Base-by-base conservation (phyloP, 2,113 vertebrate species). In the Rhipidura dahli region DNA sequence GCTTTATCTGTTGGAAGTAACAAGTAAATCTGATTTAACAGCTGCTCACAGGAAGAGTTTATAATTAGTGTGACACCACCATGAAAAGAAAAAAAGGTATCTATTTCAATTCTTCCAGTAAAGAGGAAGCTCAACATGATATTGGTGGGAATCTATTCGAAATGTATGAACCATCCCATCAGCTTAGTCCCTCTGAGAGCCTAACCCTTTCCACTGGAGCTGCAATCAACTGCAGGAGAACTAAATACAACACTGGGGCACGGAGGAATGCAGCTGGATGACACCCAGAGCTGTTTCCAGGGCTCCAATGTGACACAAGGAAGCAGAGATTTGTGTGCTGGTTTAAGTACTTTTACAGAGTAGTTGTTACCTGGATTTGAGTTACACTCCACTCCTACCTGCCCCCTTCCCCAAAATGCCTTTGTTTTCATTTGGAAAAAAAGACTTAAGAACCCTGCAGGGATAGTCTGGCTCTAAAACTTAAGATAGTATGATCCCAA, bases 271-370 rank as follows among this genome's bases (percentile, higher is more conserved):
- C 27, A 11, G 45, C 23, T 30, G 51, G 37, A n/a, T 26, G 20
- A 78, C 37, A 73, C 12, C 8, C n/a, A 75, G 24, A 82, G 51
- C n/a, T 14, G 11, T 10, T 75, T 65, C 54, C 37, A 53, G 51
- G 37, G 70, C 33, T 39, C 22, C 39, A 37, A 1, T 2, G 10
- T 15, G 23, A 63, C 31, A 51, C 4, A 85, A 28, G 8, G 15
- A 60, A 69, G 22, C 0, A 0, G 17, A 15, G 13, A 69, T 23
- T 3, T 19, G 5, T 7, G 27, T 15, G 33, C 6, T 22, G 8
- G 13, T 20, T 85, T 42, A 70, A 28, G 20, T 16, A 39, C 35
- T 65, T 66, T 10, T 10, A 37, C 2, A 1, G 90, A 88, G 7
- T 12, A 90, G n/a, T 13, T 50, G 33, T 18, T 45, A 37, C 44